Conservation (phyloP, 2,888 invertebrate species). For the Lottia scabra region DNA sequence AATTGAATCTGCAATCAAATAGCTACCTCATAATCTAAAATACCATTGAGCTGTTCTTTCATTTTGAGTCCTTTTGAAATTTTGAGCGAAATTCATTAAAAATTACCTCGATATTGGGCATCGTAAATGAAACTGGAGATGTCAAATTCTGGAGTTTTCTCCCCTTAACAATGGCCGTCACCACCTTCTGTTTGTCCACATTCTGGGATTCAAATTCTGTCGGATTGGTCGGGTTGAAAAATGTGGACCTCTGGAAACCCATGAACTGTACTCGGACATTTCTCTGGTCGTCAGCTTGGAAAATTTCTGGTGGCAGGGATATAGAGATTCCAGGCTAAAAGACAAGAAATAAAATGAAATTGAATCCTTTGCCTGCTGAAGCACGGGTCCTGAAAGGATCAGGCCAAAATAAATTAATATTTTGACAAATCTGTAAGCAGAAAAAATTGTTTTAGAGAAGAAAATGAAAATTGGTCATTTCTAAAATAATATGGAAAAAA, state of each 20-base stretch:
- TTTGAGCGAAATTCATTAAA: background rate
- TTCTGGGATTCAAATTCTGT: slow-evolving; percentile 32
- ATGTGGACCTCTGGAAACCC: slow-evolving; percentile 47
- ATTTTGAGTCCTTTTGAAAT: too few relatives aligned
- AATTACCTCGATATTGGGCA: slow-evolving; percentile 50
- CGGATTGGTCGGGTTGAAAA: slow-evolving; percentile 46
- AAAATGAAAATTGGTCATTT: too few relatives aligned
- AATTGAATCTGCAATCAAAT: too few relatives aligned
- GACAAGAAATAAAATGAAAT: background rate
- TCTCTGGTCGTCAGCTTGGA: slow-evolving; percentile 23
- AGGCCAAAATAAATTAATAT: too few relatives aligned
- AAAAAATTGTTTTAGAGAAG: too few relatives aligned
- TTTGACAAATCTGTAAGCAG: too few relatives aligned
- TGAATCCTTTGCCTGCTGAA: background rate
- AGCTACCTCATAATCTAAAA: too few relatives aligned
- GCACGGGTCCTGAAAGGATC: too few relatives aligned
- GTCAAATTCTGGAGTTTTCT: slow-evolving; percentile 41
- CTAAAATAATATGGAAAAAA: too few relatives aligned
- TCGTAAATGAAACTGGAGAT: slow-evolving; percentile 43
- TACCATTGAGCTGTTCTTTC: too few relatives aligned
- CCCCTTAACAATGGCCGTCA: slow-evolving; percentile 50
- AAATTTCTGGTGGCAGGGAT: slow-evolving; percentile 41
- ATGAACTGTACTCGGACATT: slow-evolving; percentile 42
- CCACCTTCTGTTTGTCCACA: slow-evolving; percentile 46
- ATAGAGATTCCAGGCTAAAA: slow-evolving; percentile 42